A percentile compares a stretch with the other conserved stretches of the same genome.
These are phyloP conservation scores for Mastigias papua DNA, from an alignment of 30 jellyfish, hydroid and myxozoan genomes.

Conservation along the genomic window DNA sequence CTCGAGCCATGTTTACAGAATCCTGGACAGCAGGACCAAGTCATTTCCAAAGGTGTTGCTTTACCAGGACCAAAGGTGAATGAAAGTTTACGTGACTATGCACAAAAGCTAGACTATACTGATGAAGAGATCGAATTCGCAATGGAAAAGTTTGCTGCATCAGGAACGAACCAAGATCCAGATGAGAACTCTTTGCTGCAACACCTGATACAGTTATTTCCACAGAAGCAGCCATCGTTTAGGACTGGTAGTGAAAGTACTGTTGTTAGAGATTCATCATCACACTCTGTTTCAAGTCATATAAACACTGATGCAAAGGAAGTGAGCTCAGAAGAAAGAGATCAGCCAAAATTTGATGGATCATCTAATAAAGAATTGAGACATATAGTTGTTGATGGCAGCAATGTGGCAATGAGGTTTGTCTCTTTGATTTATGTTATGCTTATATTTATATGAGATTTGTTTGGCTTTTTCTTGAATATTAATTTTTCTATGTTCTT, in stretches of 20 bases:
- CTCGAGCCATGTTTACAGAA: neutral
- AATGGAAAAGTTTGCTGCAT: conserved; percentile 19
- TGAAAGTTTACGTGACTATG: conserved; percentile 58
- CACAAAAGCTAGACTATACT: conserved; percentile 79
- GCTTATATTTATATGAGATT: too few species aligned
- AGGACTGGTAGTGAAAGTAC: conserved; percentile 41
- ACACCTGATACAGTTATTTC: conserved; percentile 51
- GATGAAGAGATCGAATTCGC: conserved; percentile 70
- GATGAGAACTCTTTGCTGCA: conserved; percentile 77
- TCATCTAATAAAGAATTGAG: conserved; percentile 42
- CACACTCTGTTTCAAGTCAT: neutral
- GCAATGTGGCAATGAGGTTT: conserved; percentile 98
- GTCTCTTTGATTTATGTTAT: neutral
- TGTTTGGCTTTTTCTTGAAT: too few species aligned
- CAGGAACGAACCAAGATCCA: conserved; percentile 6
- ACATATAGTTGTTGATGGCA: conserved; percentile 92
- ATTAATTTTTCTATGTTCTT: too few species aligned
- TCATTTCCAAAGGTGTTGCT: conserved; percentile 6
- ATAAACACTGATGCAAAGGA: neutral
- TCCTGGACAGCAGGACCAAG: neutral
- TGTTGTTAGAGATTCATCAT: conserved; percentile 36
- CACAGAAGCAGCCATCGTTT: conserved; percentile 27
- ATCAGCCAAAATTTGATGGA: conserved; percentile 11
- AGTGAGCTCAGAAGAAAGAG: conserved; percentile 5
- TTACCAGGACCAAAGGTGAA: neutral